Conservation (phyloP, 2,888 invertebrate species). For the Gymnosoma rotundatum region DNA sequence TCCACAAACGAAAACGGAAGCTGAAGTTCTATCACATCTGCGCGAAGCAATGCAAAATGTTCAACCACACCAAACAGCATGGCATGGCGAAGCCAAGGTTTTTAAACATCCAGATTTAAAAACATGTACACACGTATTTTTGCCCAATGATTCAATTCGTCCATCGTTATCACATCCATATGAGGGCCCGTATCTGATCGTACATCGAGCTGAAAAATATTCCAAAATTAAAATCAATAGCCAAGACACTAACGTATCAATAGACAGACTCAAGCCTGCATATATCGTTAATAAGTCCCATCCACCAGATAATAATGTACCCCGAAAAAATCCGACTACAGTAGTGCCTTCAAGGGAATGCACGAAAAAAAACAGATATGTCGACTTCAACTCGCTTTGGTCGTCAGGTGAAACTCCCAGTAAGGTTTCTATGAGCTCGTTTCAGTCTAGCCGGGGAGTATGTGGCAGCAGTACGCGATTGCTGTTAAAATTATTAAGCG, state of each 20-base stretch:
- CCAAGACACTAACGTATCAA: background rate
- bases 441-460: background rate
- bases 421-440: background rate
- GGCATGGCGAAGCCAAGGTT: too few relatives aligned
- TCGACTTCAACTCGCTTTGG: background rate
- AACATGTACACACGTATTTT: background rate
- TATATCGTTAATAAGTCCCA: background rate
- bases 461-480: background rate
- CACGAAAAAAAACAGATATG: background rate
- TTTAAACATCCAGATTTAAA: too few relatives aligned
- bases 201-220: background rate
- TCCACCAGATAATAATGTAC: too few relatives aligned
- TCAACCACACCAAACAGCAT: slow-evolving; percentile 21
- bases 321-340: background rate
- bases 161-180: slow-evolving; percentile 1
- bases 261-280: background rate
- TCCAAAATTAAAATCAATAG: background rate
- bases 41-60: too few relatives aligned
- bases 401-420: background rate
- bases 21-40: background rate
- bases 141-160: slow-evolving; percentile 15
- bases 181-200: background rate
- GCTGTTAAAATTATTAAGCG: too few relatives aligned
- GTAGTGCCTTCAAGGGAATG: too few relatives aligned
- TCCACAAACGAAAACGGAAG: background rate